Base-by-base conservation (phyloP, 2,888 invertebrate genomes). In the Melikaiella ostensackeni region DNA sequence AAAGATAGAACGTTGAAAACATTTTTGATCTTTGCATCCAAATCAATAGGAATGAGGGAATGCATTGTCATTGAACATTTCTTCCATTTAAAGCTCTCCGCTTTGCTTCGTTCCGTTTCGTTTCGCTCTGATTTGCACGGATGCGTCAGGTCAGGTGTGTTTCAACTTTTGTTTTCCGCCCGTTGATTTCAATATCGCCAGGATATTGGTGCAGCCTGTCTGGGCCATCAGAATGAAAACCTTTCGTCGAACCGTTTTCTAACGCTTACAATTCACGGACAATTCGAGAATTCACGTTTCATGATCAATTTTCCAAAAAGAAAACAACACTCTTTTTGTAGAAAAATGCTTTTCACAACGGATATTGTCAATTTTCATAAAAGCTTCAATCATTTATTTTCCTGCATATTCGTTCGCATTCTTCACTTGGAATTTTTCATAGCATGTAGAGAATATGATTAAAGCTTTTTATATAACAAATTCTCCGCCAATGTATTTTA, bases 121-220 rank as follows among this genome's bases (percentile, higher is more conserved):
- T 57, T 50, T 57, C 13, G 55, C 50, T 50, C n/a, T 33, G 55
- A 57, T 50, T 57, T 33, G 73, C 35, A 55, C 55, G 33, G 50
- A 33, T 74, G 33, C 73, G 73, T 27, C 24, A 13, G 50, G 55
- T 57, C 57, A 57, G 55, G 73, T 57, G 50, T 74, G 55, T 59
- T 59, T 59, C 21, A 74, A 59, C 66, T 78, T 81, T 78, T 79
- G 81, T 83, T 86, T 86, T 84, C 84, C 84, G 78, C 81, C 80
- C 86, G 86, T 85, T 86, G 86, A 86, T 86, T 87, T 87, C 81
- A 87, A 86, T 87, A 85, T 83, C 83, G 82, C 62, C 46, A 19
- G 33, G 62, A 46, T 59, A 59, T 76, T 75, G 74, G 74, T 21
- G n/a, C 50, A 50, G 50, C n/a, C 27, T 70, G 30, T 77, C 74